Evolutionary conservation across 2,797 vertebrate genomes (phyloP), one percentile per base, ranked within the genome.

Genomic region (Danio choprae): DNA sequence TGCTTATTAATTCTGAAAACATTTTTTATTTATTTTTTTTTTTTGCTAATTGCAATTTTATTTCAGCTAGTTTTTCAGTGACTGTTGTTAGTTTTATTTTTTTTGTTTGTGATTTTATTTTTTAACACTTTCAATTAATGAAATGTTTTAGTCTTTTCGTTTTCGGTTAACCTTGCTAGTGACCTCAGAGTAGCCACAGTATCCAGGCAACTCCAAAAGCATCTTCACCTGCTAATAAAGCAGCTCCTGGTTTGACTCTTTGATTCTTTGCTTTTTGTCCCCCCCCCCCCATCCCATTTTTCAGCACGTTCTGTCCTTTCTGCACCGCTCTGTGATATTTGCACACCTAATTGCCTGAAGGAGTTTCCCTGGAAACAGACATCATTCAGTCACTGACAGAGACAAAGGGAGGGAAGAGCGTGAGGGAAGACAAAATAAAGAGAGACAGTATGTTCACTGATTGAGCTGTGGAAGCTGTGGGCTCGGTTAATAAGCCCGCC

Each of bases 301-400:
- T 77, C 80, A 63, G 50, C 82, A 65, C 5, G 41, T 87, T 86
- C 76, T 82, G 82, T 86, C 86, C 83, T 60, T 65, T 59, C 77
- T 81, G 16, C 73, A 87, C 85, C 82, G 15, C 83, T 80, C 73
- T 36, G 51, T 72, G 36, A 77, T 70, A 53, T 83, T 85, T 63
- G 59, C 43, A 73, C 73, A 67, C 69, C 68, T 83, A 86, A 79
- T 85, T 84, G 78, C 22, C 74, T 74, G 59, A 74, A 69, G 77
- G 70, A 74, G 75, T 84, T 88, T 69, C 74, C 60, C 64, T 7
- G 44, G 43, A 83, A 85, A 87, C 82, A 64, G 76, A 75, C 72
- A 74, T 11, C 60, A 69, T 38, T 81, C 59, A 68, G 38, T 59
- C 11, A 20, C 67, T 22, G 51, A 78, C 48, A 82, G 48, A 65